Conservation (phyloP, 2,888 invertebrate species). For the Oscheius sp. region DNA sequence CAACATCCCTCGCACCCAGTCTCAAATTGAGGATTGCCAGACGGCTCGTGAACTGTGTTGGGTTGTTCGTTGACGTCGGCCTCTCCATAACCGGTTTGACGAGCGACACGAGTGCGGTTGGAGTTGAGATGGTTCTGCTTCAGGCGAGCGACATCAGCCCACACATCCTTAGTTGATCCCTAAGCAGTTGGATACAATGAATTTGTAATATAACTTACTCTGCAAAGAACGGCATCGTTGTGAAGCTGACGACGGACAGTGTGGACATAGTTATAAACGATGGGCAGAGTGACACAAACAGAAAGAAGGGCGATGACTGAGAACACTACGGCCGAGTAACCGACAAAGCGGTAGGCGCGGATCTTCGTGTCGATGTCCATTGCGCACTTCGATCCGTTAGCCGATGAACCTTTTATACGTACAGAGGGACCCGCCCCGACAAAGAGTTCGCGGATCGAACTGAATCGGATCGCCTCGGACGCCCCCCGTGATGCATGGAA, state of each 20-base stretch:
- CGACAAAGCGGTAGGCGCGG: conserved; percentile 58
- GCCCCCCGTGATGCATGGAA: background rate
- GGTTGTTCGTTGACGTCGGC: conserved; percentile 11
- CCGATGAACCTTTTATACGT: conserved; percentile 13
- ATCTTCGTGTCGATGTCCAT: conserved; percentile 43
- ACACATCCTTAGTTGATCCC: conserved; percentile 58
- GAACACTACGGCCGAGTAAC: conserved; percentile 58
- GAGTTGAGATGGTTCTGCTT: conserved; percentile 40
- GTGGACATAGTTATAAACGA: conserved; percentile 58
- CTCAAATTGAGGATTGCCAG: conserved; percentile 46
- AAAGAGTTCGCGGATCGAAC: conserved; percentile 20
- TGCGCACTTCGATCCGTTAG: background rate
- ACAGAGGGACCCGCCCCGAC: conserved; percentile 6
- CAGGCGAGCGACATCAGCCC: conserved; percentile 59
- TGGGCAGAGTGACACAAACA: conserved; percentile 50
- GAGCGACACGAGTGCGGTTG: conserved; percentile 50
- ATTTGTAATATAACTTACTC: conserved; percentile 9
- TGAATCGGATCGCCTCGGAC: conserved; percentile 22
- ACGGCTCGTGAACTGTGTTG: conserved; percentile 2
- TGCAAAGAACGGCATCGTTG: conserved; percentile 50
- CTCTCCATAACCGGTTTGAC: conserved; percentile 48
- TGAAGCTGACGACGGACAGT: conserved; percentile 49
- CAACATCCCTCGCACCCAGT: conserved; percentile 54
- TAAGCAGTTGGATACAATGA: conserved; percentile 5
- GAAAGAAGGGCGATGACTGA: conserved; percentile 40